These are phyloP conservation scores for Staurois parvus DNA, from an alignment of 2,797 vertebrate genomes.

Conservation along the genomic window DNA sequence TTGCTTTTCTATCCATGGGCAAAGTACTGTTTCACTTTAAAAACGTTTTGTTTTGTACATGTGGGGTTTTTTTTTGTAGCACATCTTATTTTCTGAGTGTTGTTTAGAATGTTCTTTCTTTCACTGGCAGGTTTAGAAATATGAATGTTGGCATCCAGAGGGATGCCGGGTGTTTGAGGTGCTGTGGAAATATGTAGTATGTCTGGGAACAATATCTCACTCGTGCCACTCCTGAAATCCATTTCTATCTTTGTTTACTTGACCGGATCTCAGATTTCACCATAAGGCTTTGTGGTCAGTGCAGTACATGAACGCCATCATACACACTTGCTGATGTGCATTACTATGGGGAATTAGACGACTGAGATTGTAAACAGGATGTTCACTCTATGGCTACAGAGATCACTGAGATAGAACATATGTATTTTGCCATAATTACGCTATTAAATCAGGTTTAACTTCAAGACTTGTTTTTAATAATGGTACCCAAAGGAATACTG, in stretches of 20 bases:
- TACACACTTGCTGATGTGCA: background rate
- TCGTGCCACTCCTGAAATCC: background rate
- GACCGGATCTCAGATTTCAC: background rate
- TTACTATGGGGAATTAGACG: background rate
- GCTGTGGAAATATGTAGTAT: background rate
- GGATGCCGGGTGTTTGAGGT: background rate
- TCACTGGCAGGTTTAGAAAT: background rate
- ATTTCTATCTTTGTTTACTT: background rate
- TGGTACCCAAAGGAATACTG: background rate
- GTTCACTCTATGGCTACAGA: conserved; percentile 3
- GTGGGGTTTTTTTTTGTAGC: background rate
- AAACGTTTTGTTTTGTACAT: background rate
- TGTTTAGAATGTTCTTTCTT: background rate
- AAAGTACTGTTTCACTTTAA: background rate
- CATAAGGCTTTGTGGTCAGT: background rate
- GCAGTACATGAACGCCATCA: background rate
- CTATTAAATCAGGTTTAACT: background rate
- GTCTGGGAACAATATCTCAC: background rate
- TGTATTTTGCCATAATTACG: background rate
- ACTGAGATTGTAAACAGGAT: conserved; percentile 18
- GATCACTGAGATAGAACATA: conserved; percentile 3
- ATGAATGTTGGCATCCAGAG: background rate
- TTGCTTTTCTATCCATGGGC: too few relatives aligned
- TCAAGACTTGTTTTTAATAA: background rate
- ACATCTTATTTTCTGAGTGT: background rate